Evolutionary conservation across 2,797 vertebrate species (phyloP).

Genomic region (Epinephelus coioides): DNA sequence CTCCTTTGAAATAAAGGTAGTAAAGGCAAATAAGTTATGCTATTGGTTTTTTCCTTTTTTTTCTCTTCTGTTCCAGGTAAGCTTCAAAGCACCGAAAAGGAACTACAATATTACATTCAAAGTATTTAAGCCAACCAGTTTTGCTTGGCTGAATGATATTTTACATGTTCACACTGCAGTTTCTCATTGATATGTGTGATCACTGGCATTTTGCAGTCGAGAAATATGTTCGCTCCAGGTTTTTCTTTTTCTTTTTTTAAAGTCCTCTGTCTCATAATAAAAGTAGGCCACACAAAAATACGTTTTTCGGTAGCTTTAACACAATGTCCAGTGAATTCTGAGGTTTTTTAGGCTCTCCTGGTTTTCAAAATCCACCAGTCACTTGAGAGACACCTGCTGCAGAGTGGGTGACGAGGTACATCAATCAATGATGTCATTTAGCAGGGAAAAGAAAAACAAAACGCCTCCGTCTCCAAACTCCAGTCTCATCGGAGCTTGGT

Average conservation of each 20-base stretch:
- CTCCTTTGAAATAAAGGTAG: conserved; percentile 65
- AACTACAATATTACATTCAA: conserved; percentile 84
- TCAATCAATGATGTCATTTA: conserved; percentile 67
- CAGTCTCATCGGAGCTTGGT: conserved; percentile 95
- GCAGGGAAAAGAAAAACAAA: conserved; percentile 26
- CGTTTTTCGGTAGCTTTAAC: conserved; percentile 60
- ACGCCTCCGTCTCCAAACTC: conserved; percentile 30
- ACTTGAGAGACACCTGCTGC: conserved; percentile 67
- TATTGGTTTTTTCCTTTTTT: conserved; percentile 49
- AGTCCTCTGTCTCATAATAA: conserved; percentile 50
- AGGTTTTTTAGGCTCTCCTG: conserved; percentile 66
- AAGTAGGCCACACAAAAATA: conserved; percentile 73
- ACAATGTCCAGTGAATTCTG: conserved; percentile 68
- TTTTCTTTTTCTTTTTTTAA: conserved; percentile 6
- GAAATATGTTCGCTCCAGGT: conserved; percentile 36
- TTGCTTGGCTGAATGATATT: conserved; percentile 71
- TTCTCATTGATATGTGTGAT: conserved; percentile 77
- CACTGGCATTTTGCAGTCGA: conserved; percentile 73
- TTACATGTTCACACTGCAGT: conserved; percentile 76
- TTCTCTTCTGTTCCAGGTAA: conserved; percentile 64
- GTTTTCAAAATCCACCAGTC: conserved; percentile 68
- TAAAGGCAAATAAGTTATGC: conserved; percentile 77
- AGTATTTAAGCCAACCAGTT: conserved; percentile 71
- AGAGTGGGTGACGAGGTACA: conserved; percentile 59
- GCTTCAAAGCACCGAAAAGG: conserved; percentile 77